These are phyloP conservation scores for Coronaproctus castanopsis DNA, from an alignment of 2,888 invertebrate genomes.

Conservation along the genomic window DNA sequence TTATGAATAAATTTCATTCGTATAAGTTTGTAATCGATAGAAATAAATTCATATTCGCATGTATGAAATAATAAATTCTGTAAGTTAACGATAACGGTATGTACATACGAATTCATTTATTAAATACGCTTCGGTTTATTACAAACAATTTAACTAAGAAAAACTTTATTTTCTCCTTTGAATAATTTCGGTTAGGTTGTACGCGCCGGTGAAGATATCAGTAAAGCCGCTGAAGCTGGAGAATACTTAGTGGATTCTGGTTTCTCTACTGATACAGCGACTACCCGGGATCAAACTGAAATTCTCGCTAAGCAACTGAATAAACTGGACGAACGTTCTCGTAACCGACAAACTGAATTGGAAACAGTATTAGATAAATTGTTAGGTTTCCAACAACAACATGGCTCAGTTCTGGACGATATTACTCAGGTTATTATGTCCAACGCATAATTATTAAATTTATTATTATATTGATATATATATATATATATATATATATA, in stretches of 20 bases:
- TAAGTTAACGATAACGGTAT: no score
- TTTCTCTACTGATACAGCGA: constrained; percentile 61
- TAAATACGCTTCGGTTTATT: no score
- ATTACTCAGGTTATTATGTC: constrained; percentile 40
- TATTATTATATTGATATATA: neutral
- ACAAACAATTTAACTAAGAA: no score
- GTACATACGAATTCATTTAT: no score
- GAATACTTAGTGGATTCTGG: constrained; percentile 65
- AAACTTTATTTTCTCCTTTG: no score
- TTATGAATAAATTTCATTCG: no score
- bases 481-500: no score
- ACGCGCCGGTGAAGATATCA: constrained; percentile 26
- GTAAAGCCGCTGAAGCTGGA: constrained; percentile 47
- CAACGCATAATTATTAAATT: constrained; percentile 3
- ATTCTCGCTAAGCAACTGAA: constrained; percentile 56
- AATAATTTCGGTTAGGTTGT: no score
- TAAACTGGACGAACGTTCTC: constrained; percentile 58
- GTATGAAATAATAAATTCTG: no score
- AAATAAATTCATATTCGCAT: no score
- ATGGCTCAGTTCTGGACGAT: constrained; percentile 51
- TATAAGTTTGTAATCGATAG: no score
- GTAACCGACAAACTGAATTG: constrained; percentile 55
- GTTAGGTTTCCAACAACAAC: constrained; percentile 64
- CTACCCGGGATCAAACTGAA: constrained; percentile 62
- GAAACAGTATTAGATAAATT: constrained; percentile 54